Evolutionary conservation across 2,888 invertebrate genomes (phyloP).

Genomic region (Pristionchus exspectatus): DNA sequence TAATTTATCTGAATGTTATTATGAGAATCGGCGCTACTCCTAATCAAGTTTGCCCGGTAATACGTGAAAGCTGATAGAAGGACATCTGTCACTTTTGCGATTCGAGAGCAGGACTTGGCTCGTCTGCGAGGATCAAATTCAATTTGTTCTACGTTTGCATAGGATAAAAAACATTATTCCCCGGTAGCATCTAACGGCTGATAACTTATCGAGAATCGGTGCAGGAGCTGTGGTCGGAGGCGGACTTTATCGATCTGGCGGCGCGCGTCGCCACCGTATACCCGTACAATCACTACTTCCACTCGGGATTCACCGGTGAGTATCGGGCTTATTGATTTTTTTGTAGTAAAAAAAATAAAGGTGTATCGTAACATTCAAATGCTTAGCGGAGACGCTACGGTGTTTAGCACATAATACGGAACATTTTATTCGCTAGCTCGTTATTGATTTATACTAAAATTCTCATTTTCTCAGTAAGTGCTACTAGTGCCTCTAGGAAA

Average conservation of each 20-base stretch:
- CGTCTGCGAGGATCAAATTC: neutral
- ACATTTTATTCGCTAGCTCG: too few species aligned
- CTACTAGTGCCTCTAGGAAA: too few species aligned
- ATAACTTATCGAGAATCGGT: conserved; percentile 15
- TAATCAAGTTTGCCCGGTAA: neutral
- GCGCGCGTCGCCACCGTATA: conserved; percentile 84
- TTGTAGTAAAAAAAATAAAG: neutral
- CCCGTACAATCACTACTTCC: conserved; percentile 93
- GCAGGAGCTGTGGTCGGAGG: conserved; percentile 87
- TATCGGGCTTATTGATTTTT: neutral
- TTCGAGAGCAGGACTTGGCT: neutral
- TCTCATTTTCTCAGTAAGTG: too few species aligned
- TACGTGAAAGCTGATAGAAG: neutral
- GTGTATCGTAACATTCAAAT: too few species aligned
- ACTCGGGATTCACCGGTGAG: conserved; percentile 78
- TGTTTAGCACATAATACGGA: too few species aligned
- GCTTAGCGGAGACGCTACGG: too few species aligned
- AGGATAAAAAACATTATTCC: too few species aligned
- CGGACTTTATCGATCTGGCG: conserved; percentile 88
- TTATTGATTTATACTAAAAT: too few species aligned
- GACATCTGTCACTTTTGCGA: neutral
- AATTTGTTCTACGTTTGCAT: neutral
- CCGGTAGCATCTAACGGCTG: conserved; percentile 20
- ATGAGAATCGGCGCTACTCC: neutral
- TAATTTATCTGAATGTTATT: neutral